phyloP scores from a whole-genome alignment of 2,797 vertebrate species.

The Dryobates pubescens region DNA sequence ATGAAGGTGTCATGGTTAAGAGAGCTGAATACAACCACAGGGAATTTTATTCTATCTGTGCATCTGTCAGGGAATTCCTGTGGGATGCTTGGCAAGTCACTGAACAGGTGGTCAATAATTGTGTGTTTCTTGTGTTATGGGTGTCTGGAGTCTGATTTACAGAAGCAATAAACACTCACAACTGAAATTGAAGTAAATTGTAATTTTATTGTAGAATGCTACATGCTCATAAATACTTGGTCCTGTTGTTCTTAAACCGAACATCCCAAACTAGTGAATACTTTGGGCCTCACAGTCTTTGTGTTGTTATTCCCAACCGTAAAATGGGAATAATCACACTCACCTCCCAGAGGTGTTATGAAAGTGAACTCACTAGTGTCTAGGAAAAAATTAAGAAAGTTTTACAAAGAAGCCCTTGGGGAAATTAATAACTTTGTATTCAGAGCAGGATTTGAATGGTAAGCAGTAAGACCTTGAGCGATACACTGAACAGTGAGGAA shows the following conservation, averaged over 20 bases:
- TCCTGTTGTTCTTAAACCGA: slow-evolving; percentile 39
- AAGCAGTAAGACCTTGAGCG: not conserved
- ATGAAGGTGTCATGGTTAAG: slow-evolving; percentile 66
- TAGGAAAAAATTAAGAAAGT: slow-evolving; percentile 29
- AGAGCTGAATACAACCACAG: slow-evolving; percentile 47
- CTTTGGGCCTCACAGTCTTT: not conserved
- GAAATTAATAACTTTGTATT: slow-evolving; percentile 2
- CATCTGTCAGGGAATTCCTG: slow-evolving; percentile 69
- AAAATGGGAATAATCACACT: slow-evolving; percentile 16
- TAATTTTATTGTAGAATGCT: slow-evolving; percentile 58
- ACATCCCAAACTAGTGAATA: not conserved
- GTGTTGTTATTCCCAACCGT: not conserved
- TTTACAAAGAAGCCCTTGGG: slow-evolving; percentile 1
- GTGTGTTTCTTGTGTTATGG: slow-evolving; percentile 70
- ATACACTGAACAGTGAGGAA: not conserved
- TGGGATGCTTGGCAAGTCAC: slow-evolving; percentile 51
- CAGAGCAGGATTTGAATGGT: not conserved
- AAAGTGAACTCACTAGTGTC: not conserved
- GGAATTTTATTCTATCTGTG: slow-evolving; percentile 61
- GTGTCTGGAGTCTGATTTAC: slow-evolving; percentile 69
- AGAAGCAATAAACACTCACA: slow-evolving; percentile 59
- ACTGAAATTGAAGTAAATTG: slow-evolving; percentile 67
- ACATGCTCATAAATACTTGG: slow-evolving; percentile 44
- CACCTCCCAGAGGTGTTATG: not conserved
- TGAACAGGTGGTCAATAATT: slow-evolving; percentile 73